phyloP scores from a whole-genome alignment of 2,113 vertebrate species.

The Marmota flaviventris region DNA sequence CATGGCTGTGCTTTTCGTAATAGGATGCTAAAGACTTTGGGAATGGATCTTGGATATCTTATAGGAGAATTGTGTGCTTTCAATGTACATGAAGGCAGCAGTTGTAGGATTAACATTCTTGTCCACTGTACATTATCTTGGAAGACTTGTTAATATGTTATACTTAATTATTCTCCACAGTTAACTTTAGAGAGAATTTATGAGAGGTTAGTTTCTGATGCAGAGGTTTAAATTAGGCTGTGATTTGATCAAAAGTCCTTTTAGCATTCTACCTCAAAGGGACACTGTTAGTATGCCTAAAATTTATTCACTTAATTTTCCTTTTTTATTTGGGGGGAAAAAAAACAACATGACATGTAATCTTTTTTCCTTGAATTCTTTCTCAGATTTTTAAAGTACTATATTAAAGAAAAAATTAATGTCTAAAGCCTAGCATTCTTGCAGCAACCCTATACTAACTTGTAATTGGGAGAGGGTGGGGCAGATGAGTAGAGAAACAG shows the following conservation, averaged over 20 bases:
- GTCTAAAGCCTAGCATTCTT: constrained; percentile 83
- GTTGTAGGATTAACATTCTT: constrained; percentile 84
- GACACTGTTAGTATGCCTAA: constrained; percentile 85
- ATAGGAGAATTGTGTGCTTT: constrained; percentile 87
- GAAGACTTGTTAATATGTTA: constrained; percentile 84
- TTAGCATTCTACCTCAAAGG: constrained; percentile 89
- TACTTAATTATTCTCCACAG: constrained; percentile 80
- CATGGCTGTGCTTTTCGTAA: constrained; percentile 89
- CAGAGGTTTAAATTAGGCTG: constrained; percentile 83
- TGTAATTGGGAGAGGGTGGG: constrained; percentile 84
- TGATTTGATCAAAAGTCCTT: constrained; percentile 85
- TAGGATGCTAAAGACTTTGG: constrained; percentile 87
- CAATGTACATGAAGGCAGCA: constrained; percentile 84
- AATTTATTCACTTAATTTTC: constrained; percentile 84
- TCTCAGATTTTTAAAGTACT: constrained; percentile 80
- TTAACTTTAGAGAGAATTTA: constrained; percentile 86
- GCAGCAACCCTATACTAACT: constrained; percentile 83
- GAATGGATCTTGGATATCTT: constrained; percentile 86
- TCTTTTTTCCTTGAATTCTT: constrained; percentile 67
- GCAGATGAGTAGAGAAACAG: constrained; percentile 79
- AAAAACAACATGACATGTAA: constrained; percentile 83
- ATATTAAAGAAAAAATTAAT: constrained; percentile 81
- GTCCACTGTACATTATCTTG: constrained; percentile 87
- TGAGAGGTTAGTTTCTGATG: constrained; percentile 78
- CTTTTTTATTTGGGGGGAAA: constrained; percentile 75